Evolutionary conservation across 2,888 invertebrate genomes (phyloP).

Genomic region (Fragum sueziense): DNA sequence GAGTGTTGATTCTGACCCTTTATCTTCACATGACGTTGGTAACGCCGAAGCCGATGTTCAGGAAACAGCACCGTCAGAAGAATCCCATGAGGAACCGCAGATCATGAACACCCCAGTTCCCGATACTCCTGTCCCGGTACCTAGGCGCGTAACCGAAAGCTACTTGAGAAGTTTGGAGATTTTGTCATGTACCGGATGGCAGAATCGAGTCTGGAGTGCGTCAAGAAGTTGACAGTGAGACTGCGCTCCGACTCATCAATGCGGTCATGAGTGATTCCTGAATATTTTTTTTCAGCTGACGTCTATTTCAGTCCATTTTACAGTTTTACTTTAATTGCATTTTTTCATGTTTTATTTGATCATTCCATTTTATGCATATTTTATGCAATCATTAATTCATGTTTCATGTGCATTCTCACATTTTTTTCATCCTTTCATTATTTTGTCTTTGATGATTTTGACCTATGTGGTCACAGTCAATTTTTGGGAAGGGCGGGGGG

Average conservation of each 20-base stretch:
- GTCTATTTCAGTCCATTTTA: background rate
- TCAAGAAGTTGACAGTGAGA: background rate
- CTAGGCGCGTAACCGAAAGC: background rate
- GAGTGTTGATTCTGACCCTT: background rate
- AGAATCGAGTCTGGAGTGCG: background rate
- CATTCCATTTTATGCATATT: background rate
- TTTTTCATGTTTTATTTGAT: background rate
- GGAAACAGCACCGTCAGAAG: background rate
- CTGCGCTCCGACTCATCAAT: no score
- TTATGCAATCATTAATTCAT: background rate
- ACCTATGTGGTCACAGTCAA: no score
- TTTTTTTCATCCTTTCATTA: no score
- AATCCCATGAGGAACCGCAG: no score
- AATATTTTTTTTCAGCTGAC: no score
- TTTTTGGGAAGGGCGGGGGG: no score
- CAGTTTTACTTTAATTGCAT: background rate
- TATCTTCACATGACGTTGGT: background rate
- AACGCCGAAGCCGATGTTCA: background rate
- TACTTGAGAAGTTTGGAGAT: background rate
- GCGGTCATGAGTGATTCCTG: background rate
- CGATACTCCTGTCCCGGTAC: no score
- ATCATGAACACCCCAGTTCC: no score
- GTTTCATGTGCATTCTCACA: no score
- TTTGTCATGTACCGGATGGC: slow-evolving; percentile 2
- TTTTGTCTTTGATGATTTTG: no score